phyloP scores from a whole-genome alignment of 1,140 invertebrate genomes.

The Nixonia krombeini region DNA sequence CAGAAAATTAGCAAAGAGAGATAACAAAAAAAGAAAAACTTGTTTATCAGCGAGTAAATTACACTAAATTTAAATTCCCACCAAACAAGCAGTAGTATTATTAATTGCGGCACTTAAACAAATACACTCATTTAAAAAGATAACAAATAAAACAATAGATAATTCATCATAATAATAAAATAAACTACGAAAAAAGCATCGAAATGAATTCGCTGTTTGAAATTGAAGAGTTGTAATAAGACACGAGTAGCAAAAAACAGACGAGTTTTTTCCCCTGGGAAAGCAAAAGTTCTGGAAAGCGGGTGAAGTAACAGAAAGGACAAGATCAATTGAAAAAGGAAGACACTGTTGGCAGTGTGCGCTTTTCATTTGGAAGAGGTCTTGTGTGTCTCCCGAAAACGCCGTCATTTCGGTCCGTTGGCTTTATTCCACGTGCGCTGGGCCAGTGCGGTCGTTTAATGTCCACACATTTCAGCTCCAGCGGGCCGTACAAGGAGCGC shows the following conservation, averaged over 20 bases:
- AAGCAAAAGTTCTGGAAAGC: constrained; percentile 8
- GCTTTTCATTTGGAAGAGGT: constrained; percentile 1
- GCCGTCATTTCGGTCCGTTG: constrained; percentile 2
- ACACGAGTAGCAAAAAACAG: constrained; percentile 18
- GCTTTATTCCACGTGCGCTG: not conserved
- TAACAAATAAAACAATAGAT: too few species aligned
- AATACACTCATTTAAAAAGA: too few species aligned
- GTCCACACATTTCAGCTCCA: not conserved
- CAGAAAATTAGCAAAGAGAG: too few species aligned
- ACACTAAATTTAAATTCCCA: too few species aligned
- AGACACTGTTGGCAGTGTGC: not conserved
- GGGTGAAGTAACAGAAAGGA: constrained; percentile 11
- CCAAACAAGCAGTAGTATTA: too few species aligned
- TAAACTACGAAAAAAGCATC: not conserved
- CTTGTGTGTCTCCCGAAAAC: not conserved
- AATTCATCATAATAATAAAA: too few species aligned
- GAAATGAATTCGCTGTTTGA: constrained; percentile 29
- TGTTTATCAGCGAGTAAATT: too few species aligned
- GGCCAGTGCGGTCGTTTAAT: not conserved
- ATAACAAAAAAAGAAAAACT: too few species aligned
- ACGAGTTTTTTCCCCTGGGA: not conserved
- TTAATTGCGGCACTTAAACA: too few species aligned
- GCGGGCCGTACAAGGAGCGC: too few species aligned
- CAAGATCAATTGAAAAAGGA: constrained; percentile 23
- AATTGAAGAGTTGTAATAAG: constrained; percentile 37